Base-by-base conservation (phyloP, 2,888 invertebrate species). In the Tineola bisselliella region DNA sequence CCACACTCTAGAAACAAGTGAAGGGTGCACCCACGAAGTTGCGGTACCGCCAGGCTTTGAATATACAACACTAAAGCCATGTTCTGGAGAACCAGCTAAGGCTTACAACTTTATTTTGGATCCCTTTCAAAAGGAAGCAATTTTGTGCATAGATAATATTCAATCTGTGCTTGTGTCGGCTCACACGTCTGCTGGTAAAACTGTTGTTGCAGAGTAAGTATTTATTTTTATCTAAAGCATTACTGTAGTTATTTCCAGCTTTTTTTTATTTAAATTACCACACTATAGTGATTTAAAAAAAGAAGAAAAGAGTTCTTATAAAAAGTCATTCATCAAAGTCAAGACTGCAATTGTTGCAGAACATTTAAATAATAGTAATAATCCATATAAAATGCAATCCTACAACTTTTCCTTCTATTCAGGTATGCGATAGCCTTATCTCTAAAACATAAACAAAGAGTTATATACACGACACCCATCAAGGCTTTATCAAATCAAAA, bases 401-500 rank as follows among this genome's bases (percentile, higher is more conserved):
- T n/a, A n/a, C n/a, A n/a, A n/a, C 8, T 5, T 44, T 44, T 2
- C 44, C n/a, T 38, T 38, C 38, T 10, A n/a, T 12, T 38, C 10
- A 93, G 93, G 79, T 97, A 98, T 88, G 96, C 98, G 0, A 96
- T 99, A 73, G 99, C 99, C 0, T 91, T 95, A 74, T 98, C 98
- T 0, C 81, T 99, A 61, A 91, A 93, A 65, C 93, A 94, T 68
- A 97, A 98, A 72, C 99, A 99, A 79, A 89, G 99, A 67, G 99
- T 99, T 0, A 99, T 99, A 70, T 99, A 99, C 80, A 99, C 99
- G 12, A 99, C 99, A 10, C 99, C 99, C 0, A 99, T 99, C 68
- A 99, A 99, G 82, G 99, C 99, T 0, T 84, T 99, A 52, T 98
- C 98, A 68, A 99, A 99, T 88, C 99, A 99, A 81, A 99, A 99